Conservation (phyloP, 2,113 vertebrate species). For the Lanius collurio region DNA sequence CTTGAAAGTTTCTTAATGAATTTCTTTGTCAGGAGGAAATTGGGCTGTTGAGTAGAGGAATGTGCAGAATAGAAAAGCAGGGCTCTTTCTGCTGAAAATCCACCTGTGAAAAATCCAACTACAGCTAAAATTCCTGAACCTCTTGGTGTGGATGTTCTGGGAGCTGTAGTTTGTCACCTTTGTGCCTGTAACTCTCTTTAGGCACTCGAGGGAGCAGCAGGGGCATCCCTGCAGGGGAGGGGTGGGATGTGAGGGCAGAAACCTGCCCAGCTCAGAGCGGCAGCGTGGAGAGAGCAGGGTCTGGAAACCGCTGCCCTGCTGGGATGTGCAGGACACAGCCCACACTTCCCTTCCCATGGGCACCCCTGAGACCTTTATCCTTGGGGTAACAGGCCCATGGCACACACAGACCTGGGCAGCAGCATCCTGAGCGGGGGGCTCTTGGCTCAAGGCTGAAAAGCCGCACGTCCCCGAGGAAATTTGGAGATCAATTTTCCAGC, state of each 20-base stretch:
- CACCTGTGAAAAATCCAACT: background rate
- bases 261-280: background rate
- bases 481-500: background rate
- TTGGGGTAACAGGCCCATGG: rapidly evolving
- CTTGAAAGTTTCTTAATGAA: conserved; percentile 59
- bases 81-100: background rate
- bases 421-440: background rate
- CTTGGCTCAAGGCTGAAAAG: rapidly evolving
- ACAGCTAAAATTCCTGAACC: background rate
- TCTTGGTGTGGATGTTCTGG: background rate
- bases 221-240: background rate
- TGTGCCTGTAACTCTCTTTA: rapidly evolving
- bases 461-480: rapidly evolving
- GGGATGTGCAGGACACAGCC: background rate
- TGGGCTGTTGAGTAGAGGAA: conserved; percentile 14
- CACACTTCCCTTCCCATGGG: background rate
- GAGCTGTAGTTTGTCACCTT: background rate
- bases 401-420: rapidly evolving
- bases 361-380: background rate
- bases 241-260: rapidly evolving
- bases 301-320: rapidly evolving
- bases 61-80: background rate
- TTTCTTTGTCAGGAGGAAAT: conserved; percentile 57
- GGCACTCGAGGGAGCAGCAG: background rate
- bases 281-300: background rate